Evolutionary conservation across 2,113 vertebrate species (phyloP), one percentile per base, ranked within the genome.

Genomic region (Lagopus muta): DNA sequence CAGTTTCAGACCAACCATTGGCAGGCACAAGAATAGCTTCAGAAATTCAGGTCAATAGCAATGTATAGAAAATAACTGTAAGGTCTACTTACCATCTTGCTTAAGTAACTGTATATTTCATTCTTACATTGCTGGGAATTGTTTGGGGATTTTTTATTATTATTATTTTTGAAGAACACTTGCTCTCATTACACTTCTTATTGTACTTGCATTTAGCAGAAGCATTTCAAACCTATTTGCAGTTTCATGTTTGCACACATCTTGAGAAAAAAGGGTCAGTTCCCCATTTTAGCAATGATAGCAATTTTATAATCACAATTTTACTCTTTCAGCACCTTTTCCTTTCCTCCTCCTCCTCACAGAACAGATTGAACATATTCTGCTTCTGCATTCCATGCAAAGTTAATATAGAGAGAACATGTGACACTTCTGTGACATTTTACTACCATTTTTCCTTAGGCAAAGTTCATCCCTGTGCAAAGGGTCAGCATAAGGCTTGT

Each of bases 401-500:
- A 82, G 70, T 79, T 89, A 94, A 76, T 3, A 6, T 6, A 76
- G 36, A 62, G 82, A 94, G 52, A 92, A 92, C 82, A 55, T 28
- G 24, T 0, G 0, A 86, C 75, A 65, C 42, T 83, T 61, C 58
- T 57, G 42, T 79, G 79, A 80, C 50, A 90, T 96, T 94, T 93
- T 73, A 30, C 34, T 64, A n/a, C 3, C 45, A 20, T 85, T 87
- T 74, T 90, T 85, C 74, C 89, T 87, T 87, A 85, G 60, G 50
- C 64, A 87, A 95, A 87, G 64, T 75, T 96, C 77, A 93, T 17
- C 20, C 54, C 43, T 57, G 32, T 61, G 66, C 70, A 89, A 93
- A 86, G 77, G 93, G 88, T 88, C 88, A 95, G 69, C 34, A 57
- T 40, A 61, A 87, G 32, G 11, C 48, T 52, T 54, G 11, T 43